These are phyloP conservation scores for Sphaerodactylus townsendi DNA, from an alignment of 2,113 vertebrate species.

Conservation along the genomic window DNA sequence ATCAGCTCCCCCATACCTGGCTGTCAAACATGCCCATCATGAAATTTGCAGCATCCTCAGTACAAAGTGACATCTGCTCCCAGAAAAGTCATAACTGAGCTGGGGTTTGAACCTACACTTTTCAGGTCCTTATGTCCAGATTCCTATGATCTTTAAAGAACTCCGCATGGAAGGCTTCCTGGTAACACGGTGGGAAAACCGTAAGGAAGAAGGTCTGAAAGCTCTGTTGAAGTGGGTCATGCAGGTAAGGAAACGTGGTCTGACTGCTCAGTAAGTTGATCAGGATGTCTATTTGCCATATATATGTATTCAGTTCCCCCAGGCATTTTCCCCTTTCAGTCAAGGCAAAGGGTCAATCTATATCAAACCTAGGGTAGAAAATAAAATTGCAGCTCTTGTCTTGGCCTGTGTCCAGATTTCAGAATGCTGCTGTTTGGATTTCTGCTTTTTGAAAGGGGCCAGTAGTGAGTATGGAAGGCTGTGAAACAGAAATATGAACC, in stretches of 20 bases:
- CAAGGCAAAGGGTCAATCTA: not conserved
- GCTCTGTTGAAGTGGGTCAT: slow-evolving; percentile 81
- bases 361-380: not conserved
- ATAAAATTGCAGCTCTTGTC: no score
- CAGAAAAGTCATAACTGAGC: no score
- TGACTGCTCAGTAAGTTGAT: not conserved
- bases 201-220: slow-evolving; percentile 74
- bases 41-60: no score
- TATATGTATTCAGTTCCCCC: not conserved
- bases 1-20: no score
- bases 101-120: no score
- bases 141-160: slow-evolving; percentile 76
- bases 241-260: slow-evolving; percentile 74
- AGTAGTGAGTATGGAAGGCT: no score
- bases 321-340: not conserved
- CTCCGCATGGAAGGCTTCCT: slow-evolving; percentile 86
- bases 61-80: no score
- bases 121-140: slow-evolving; percentile 55
- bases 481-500: no score
- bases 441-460: no score
- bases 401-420: no score
- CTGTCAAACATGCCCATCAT: no score
- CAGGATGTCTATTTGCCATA: not conserved
- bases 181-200: slow-evolving; percentile 70
- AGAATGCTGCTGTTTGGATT: no score